Base-by-base conservation (phyloP, 23 tunicate species). In the Ascidia mentula region DNA sequence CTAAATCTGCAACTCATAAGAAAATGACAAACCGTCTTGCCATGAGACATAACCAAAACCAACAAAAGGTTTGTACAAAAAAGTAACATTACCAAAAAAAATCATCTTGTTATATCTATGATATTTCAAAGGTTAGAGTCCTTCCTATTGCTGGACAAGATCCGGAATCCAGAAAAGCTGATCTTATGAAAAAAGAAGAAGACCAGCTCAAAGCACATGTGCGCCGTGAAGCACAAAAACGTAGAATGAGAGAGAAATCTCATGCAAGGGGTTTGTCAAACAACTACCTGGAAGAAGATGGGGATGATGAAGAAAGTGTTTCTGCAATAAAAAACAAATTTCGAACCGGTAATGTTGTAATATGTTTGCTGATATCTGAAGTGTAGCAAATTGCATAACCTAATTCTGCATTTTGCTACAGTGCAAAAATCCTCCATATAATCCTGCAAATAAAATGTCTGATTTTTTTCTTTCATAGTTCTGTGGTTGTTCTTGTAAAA, bases 131-230 rank as follows among this genome's bases (percentile, higher is more conserved):
- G 87, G 98, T 95, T 37, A 85, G 95, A 32, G 99, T 95, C 32
- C 86, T 95, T 2, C 96, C 99, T 17, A 86, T 95, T 31, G 92
- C 96, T 36, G 96, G 99, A 26, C 82, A 82, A 72, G 99, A 95
- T 79, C 99, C 99, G 0, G 92, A 95, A 38, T 83, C 87, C 26
- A 73, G 95, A 28, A 89, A 90, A 75, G 99, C 88, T 46, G 88
- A 74, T 18, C 69, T 95, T 36, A 82, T 95, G 96, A 90, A 86
- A 61, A 86, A 95, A 76, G 99, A 90, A 60, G 99, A 95, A 75
- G 99, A 95, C 8, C 90, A 89, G 74, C 65, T 87, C 65, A 86
- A 88, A 60, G 99, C 99, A 53, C 96, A 95, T 69, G 59, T 89
- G 86, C 46, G 99, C 38, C 74, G 99, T 30, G 99, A 95, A 59